Conservation (phyloP, 37 sponge, comb jelly and placozoan species). For the Spongilla lacustris region DNA sequence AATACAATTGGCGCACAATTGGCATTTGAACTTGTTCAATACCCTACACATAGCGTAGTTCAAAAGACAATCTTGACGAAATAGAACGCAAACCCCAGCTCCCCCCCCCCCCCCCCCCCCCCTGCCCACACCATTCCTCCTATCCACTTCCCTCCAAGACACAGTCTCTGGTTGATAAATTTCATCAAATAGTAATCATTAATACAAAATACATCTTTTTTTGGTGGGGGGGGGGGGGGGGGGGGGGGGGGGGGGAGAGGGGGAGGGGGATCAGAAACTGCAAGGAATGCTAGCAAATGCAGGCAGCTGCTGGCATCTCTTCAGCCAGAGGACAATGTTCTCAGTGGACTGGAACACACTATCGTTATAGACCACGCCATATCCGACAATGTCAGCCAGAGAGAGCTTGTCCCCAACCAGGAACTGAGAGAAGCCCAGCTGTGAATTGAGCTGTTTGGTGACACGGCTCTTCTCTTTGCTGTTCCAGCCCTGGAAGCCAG, state of each 20-base stretch:
- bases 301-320: slow-evolving; percentile 40
- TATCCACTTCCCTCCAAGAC: not conserved
- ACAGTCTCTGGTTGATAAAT: not conserved
- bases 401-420: slow-evolving; percentile 55
- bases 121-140: not conserved
- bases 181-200: not conserved
- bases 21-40: not conserved
- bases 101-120: not conserved
- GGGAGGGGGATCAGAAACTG: not conserved
- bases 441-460: slow-evolving; percentile 61
- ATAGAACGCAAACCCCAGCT: not conserved
- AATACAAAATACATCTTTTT: not conserved
- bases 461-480: slow-evolving; percentile 64
- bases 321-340: slow-evolving; percentile 76
- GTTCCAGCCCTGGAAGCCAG: slow-evolving; percentile 33
- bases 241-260: not conserved
- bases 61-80: not conserved
- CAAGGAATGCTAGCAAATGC: slow-evolving; percentile 6
- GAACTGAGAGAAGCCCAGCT: slow-evolving; percentile 45
- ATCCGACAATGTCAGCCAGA: slow-evolving; percentile 71
- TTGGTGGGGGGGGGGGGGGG: not conserved
- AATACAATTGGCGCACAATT: not conserved
- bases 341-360: slow-evolving; percentile 41
- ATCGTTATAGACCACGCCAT: slow-evolving; percentile 23
- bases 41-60: not conserved